Evolutionary conservation across 2,797 vertebrate genomes (phyloP), one percentile per base, ranked within the genome.

Genomic region (Sphaeramia orbicularis): DNA sequence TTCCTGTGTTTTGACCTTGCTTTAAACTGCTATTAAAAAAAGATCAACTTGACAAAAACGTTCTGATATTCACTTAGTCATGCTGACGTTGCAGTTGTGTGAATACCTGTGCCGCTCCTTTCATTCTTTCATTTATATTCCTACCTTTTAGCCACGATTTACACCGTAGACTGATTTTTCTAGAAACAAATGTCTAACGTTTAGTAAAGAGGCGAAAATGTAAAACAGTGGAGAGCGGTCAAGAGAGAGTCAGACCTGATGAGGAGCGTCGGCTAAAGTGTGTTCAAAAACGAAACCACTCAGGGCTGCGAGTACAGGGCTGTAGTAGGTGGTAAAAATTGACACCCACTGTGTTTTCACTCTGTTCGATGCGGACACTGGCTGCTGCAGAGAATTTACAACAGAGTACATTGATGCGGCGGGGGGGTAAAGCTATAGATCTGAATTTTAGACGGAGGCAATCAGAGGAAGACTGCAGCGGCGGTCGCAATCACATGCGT

Each of bases 251-350:
- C 52, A 56, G 53, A 53, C 64, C 65, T 56, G 50, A 73, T 74
- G 77, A 77, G 50, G 74, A 80, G 79, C 65, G 43, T n/a, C n/a
- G n/a, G n/a, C n/a, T n/a, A n/a, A n/a, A n/a, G n/a, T n/a, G n/a
- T n/a, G 32, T 77, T 66, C 48, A 66, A 78, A 81, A 69, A 65
- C 57, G n/a, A 82, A 64, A 50, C 52, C 74, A 71, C 75, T 89
- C 68, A 24, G 66, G 62, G 63, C 74, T 72, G 66, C 32, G 67
- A 81, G 66, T 2, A 1, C 57, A 37, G 49, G 61, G 51, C 47
- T 69, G 40, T 18, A 68, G 72, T 80, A 69, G 78, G 72, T 74
- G 74, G 68, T 63, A 68, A 72, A 80, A 81, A n/a, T 54, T 30
- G 44, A 83, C 79, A 56, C 74, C 72, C 60, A 62, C 59, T 69